Percentiles rank a stretch among this genome's conserved stretches.
phyloP scores from a whole-genome alignment of 2,888 invertebrate species.

The Microchrysa polita region DNA sequence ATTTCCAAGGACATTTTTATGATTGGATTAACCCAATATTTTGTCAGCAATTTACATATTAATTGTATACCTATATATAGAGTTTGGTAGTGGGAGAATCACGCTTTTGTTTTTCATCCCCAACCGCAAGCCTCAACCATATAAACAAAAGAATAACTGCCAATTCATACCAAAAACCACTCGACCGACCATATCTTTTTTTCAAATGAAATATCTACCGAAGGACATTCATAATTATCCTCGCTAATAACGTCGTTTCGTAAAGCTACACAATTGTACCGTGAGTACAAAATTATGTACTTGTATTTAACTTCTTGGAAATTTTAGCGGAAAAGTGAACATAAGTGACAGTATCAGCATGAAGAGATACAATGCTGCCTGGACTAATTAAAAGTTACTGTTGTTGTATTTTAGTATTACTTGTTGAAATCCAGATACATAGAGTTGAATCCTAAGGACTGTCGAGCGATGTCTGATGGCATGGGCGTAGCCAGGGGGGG shows the following conservation, averaged over 20 bases:
- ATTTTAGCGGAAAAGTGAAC: background rate
- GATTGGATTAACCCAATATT: background rate
- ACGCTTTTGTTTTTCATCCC: too few species aligned
- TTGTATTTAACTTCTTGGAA: background rate
- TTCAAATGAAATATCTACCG: background rate
- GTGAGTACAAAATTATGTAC: background rate
- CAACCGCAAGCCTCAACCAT: background rate
- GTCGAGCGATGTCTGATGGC: background rate
- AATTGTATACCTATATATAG: background rate
- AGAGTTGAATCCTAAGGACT: constrained; percentile 9
- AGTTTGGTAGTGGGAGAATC: background rate
- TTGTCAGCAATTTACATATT: constrained; percentile 2
- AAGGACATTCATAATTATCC: background rate
- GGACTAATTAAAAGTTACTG: constrained; percentile 25
- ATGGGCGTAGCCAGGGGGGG: background rate
- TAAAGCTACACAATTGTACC: background rate
- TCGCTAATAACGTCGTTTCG: background rate
- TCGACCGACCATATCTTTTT: background rate
- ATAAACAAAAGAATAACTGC: background rate
- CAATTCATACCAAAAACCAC: background rate
- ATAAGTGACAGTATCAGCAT: too few species aligned
- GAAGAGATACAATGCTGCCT: background rate
- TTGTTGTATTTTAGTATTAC: constrained; percentile 6
- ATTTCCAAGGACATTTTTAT: constrained; percentile 5
- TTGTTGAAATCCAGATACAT: background rate